phyloP scores from a whole-genome alignment of 1,140 invertebrate genomes.

The Gonatopus flavifemur region DNA sequence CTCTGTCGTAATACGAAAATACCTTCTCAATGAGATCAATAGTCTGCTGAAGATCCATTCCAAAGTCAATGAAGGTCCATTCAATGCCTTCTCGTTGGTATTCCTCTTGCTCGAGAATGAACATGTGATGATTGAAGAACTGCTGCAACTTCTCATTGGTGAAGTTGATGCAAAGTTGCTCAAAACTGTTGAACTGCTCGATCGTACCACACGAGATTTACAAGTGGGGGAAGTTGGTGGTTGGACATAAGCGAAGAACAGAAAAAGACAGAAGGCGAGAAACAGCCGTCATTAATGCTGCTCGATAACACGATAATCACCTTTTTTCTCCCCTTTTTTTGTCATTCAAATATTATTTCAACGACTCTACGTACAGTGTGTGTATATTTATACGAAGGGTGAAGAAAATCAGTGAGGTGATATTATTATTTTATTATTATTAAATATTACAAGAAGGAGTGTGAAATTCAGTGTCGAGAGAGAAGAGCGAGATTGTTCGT shows the following conservation, averaged over 20 bases:
- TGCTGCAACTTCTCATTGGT: conserved; percentile 75
- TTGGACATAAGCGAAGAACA: conserved; percentile 16
- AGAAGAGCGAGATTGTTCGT: no score
- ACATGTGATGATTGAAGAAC: conserved; percentile 78
- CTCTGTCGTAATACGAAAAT: conserved; percentile 24
- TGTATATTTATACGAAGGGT: no score
- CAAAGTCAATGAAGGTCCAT: conserved; percentile 76
- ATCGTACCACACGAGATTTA: conserved; percentile 2
- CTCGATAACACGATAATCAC: conserved; percentile 4
- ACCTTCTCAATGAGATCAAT: conserved; percentile 77
- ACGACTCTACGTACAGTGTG: no score
- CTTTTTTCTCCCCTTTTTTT: no score
- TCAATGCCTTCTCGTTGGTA: conserved; percentile 72
- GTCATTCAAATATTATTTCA: no score
- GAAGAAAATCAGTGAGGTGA: no score
- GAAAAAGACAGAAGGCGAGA: conserved; percentile 39
- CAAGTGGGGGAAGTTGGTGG: not conserved
- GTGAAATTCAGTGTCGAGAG: no score
- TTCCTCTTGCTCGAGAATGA: conserved; percentile 73
- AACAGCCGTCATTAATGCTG: conserved; percentile 50
- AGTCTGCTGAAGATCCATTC: conserved; percentile 73
- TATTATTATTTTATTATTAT: no score
- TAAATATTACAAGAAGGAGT: no score
- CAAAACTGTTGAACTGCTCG: conserved; percentile 59
- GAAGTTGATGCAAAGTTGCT: conserved; percentile 72